Evolutionary conservation across 37 sponge, comb jelly and placozoan genomes (phyloP).

Genomic region (Halisarca cf. caerulea): DNA sequence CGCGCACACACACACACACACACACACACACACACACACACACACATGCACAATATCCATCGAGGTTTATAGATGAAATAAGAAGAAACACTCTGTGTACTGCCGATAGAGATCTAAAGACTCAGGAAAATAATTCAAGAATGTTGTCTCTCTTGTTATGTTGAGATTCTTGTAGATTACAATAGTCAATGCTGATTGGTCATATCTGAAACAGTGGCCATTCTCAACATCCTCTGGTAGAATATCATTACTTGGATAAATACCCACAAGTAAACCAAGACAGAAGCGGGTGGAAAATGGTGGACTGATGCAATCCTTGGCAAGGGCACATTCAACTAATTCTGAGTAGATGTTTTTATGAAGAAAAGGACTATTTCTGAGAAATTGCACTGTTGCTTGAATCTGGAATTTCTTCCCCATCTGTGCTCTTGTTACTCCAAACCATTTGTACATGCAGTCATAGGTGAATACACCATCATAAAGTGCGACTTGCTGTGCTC

Average conservation of each 20-base stretch:
- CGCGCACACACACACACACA: constrained; percentile 11
- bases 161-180: too few species aligned
- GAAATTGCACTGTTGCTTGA: not conserved
- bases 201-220: too few species aligned
- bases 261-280: not conserved
- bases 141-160: too few species aligned
- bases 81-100: too few species aligned
- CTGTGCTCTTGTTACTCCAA: not conserved
- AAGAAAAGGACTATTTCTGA: not conserved
- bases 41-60: constrained; percentile 1
- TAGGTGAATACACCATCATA: constrained; percentile 3
- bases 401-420: not conserved
- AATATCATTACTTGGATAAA: too few species aligned
- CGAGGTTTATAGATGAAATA: too few species aligned
- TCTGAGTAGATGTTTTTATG: not conserved
- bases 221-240: too few species aligned
- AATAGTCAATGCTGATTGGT: too few species aligned
- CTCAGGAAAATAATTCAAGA: too few species aligned
- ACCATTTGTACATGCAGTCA: not conserved
- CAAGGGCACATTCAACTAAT: constrained; percentile 31
- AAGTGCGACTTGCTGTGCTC: not conserved
- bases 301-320: constrained; percentile 18
- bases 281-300: not conserved
- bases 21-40: constrained; percentile 11
- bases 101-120: too few species aligned